These are phyloP conservation scores for Ctenicera cuprea DNA, from an alignment of 2,888 invertebrate genomes.

Conservation along the genomic window DNA sequence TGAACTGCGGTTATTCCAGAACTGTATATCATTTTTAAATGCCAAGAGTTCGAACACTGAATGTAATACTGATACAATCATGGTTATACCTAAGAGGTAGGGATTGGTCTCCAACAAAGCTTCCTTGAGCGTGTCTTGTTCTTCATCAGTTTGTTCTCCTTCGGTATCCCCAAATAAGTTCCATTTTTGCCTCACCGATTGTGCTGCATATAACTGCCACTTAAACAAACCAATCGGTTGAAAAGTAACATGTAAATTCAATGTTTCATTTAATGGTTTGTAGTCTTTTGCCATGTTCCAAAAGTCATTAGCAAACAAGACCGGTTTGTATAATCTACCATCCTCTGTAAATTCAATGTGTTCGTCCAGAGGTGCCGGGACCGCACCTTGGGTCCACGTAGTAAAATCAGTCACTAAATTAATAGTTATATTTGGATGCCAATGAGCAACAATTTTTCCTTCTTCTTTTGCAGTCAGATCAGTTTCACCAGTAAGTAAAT, in stretches of 20 bases:
- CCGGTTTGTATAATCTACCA: slow-evolving; percentile 92
- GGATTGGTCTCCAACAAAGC: slow-evolving; percentile 97
- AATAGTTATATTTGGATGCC: slow-evolving; percentile 99
- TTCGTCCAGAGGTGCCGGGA: slow-evolving; percentile 95
- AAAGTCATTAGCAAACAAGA: slow-evolving; percentile 96
- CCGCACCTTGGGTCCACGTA: slow-evolving; percentile 92
- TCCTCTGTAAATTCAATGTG: slow-evolving; percentile 92
- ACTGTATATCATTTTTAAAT: slow-evolving; percentile 99
- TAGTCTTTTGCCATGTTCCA: slow-evolving; percentile 99
- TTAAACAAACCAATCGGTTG: slow-evolving; percentile 97
- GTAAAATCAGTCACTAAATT: slow-evolving; percentile 97
- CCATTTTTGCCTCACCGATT: slow-evolving; percentile 94
- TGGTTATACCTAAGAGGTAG: slow-evolving; percentile 92
- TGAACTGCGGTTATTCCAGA: slow-evolving; percentile 98
- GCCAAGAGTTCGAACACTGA: slow-evolving; percentile 98
- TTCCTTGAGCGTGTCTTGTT: slow-evolving; percentile 94
- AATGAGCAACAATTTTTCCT: slow-evolving; percentile 95
- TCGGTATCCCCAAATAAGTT: slow-evolving; percentile 81
- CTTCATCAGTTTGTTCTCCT: slow-evolving; percentile 88
- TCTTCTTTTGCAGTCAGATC: slow-evolving; percentile 86
- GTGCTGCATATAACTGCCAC: slow-evolving; percentile 99
- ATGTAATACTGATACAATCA: slow-evolving; percentile 94
- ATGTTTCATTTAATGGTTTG: slow-evolving; percentile 88
- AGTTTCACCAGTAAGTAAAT: slow-evolving; percentile 94
- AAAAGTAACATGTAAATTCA: slow-evolving; percentile 83